These are phyloP conservation scores for Tangara arthus DNA, from an alignment of 2,797 vertebrate species.

Conservation along the genomic window DNA sequence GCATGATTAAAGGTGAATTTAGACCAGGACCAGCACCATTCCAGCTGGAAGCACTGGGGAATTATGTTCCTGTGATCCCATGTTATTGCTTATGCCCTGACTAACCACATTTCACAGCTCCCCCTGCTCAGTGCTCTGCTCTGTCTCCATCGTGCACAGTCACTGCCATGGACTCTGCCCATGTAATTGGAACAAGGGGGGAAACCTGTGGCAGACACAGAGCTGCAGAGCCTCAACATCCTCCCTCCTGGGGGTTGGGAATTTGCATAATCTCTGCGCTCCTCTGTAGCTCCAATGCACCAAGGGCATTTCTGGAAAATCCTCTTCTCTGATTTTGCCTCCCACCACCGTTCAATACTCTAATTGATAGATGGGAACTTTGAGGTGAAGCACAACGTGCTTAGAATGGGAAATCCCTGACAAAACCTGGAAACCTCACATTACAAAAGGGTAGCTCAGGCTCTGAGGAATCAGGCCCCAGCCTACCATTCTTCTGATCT, in stretches of 20 bases:
- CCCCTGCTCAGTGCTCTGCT: neutral
- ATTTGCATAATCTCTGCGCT: neutral
- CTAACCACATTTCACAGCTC: neutral
- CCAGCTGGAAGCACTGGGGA: neutral
- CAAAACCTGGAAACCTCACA: neutral
- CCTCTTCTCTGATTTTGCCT: constrained; percentile 17
- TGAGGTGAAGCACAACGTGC: neutral
- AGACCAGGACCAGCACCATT: neutral
- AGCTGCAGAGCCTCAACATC: neutral
- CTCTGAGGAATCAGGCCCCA: neutral
- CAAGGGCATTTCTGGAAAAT: neutral
- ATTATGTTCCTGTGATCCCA: neutral
- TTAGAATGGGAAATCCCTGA: constrained; percentile 21
- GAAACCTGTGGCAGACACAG: neutral
- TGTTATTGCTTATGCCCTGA: neutral
- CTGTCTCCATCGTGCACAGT: neutral
- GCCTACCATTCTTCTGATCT: neutral
- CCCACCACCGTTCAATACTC: constrained; percentile 6
- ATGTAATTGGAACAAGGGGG: accelerated
- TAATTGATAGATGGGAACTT: constrained; percentile 21
- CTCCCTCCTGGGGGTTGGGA: neutral
- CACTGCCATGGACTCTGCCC: neutral
- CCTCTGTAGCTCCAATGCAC: neutral
- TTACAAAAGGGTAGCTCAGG: neutral
- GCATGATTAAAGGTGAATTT: neutral